Evolutionary conservation across 2,888 invertebrate species (phyloP).

Genomic region (Callosobruchus maculatus): DNA sequence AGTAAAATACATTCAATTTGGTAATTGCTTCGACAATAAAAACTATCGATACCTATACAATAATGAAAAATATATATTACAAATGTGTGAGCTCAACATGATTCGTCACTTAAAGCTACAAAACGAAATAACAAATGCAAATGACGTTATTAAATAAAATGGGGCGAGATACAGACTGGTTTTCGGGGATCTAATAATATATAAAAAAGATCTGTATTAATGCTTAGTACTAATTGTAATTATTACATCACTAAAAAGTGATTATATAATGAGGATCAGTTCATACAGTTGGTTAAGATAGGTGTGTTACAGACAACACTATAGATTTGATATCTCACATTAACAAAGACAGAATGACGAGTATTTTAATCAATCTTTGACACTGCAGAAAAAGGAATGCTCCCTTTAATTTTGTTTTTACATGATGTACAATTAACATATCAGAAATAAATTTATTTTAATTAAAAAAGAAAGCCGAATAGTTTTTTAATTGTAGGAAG

Average conservation of each 20-base stretch:
- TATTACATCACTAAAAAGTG: not conserved
- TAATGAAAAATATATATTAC: conserved; percentile 27
- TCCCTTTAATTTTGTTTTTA: too few relatives aligned
- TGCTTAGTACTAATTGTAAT: not conserved
- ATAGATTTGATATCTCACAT: not conserved
- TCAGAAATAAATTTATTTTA: too few relatives aligned
- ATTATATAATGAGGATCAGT: not conserved
- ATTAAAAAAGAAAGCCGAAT: too few relatives aligned
- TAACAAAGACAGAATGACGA: too few relatives aligned
- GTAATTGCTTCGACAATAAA: conserved; percentile 42
- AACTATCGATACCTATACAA: conserved; percentile 40
- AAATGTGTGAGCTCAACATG: conserved; percentile 27
- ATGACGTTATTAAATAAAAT: not conserved
- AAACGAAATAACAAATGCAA: conserved; percentile 22
- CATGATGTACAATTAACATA: too few relatives aligned
- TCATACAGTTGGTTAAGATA: not conserved
- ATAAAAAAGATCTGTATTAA: not conserved
- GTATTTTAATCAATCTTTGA: too few relatives aligned
- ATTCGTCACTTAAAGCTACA: conserved; percentile 18
- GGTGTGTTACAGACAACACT: not conserved
- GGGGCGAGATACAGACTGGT: not conserved
- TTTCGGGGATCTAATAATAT: not conserved
- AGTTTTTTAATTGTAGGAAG: too few relatives aligned
- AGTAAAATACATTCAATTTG: conserved; percentile 44
- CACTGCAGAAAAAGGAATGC: too few relatives aligned